A percentile compares a stretch with the other conserved stretches of the same genome.
Evolutionary conservation across 2,888 invertebrate genomes (phyloP).

Genomic region (Polyommatus icarus): DNA sequence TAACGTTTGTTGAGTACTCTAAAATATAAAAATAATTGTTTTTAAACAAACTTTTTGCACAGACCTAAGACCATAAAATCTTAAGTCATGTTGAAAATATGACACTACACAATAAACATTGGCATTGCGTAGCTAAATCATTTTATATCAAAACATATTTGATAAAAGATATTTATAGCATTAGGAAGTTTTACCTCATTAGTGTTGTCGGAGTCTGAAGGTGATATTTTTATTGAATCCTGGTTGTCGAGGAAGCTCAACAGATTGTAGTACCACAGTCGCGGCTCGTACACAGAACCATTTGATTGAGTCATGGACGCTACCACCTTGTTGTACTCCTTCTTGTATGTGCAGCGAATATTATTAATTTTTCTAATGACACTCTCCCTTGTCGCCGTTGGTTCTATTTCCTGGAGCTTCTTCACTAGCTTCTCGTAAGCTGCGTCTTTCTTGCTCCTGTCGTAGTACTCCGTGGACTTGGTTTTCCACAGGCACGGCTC

Average conservation of each 20-base stretch:
- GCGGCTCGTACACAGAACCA: constrained; percentile 33
- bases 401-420: constrained; percentile 32
- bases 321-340: constrained; percentile 36
- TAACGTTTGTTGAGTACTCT: neutral
- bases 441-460: constrained; percentile 34
- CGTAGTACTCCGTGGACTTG: constrained; percentile 33
- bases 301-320: constrained; percentile 29
- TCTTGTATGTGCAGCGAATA: constrained; percentile 31
- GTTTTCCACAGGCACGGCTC: constrained; percentile 34
- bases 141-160: neutral
- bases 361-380: constrained; percentile 33
- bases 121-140: neutral
- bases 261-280: constrained; percentile 35
- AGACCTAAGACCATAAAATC: no score
- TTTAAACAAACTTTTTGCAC: neutral
- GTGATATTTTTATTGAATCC: constrained; percentile 25
- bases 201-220: constrained; percentile 32
- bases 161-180: neutral
- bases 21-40: neutral
- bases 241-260: constrained; percentile 34
- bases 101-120: neutral
- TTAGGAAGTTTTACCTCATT: constrained; percentile 28
- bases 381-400: constrained; percentile 23
- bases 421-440: constrained; percentile 32
- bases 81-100: no score